These are phyloP conservation scores for Ectropis crepuscularia DNA, from an alignment of 2,888 invertebrate species.

Conservation along the genomic window DNA sequence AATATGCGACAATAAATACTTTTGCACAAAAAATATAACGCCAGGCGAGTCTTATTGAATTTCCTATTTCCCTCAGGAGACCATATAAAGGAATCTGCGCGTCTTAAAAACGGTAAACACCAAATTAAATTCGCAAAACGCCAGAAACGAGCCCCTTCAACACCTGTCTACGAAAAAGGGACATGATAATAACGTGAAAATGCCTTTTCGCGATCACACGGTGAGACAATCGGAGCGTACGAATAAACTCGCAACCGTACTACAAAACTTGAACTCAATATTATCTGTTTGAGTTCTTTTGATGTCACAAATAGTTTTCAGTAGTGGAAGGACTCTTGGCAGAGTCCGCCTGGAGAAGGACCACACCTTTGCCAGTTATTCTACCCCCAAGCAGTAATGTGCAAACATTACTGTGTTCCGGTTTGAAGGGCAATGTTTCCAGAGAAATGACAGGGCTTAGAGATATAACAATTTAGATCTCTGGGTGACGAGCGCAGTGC, in stretches of 20 bases:
- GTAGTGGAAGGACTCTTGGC: too few species aligned
- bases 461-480: too few species aligned
- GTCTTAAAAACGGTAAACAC: constrained; percentile 18
- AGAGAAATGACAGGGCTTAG: too few species aligned
- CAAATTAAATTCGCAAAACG: constrained; percentile 27
- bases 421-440: too few species aligned
- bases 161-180: constrained; percentile 30
- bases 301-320: too few species aligned
- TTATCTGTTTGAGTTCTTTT: too few species aligned
- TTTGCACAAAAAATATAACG: constrained; percentile 11
- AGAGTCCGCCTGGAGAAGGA: too few species aligned
- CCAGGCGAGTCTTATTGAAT: neutral
- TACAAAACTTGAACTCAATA: too few species aligned
- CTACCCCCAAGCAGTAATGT: too few species aligned
- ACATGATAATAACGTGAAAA: constrained; percentile 31
- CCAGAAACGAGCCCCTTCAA: constrained; percentile 13
- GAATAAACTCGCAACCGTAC: constrained; percentile 1
- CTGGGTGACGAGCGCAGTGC: too few species aligned
- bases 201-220: constrained; percentile 21
- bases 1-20: neutral
- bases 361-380: too few species aligned
- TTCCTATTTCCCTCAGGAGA: neutral
- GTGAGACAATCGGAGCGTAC: constrained; percentile 20
- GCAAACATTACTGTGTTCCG: too few species aligned
- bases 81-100: constrained; percentile 17